A percentile compares a stretch with the other conserved stretches of the same genome.
These are phyloP conservation scores for Bovichtus diacanthus DNA, from an alignment of 2,797 vertebrate genomes.

Conservation along the genomic window DNA sequence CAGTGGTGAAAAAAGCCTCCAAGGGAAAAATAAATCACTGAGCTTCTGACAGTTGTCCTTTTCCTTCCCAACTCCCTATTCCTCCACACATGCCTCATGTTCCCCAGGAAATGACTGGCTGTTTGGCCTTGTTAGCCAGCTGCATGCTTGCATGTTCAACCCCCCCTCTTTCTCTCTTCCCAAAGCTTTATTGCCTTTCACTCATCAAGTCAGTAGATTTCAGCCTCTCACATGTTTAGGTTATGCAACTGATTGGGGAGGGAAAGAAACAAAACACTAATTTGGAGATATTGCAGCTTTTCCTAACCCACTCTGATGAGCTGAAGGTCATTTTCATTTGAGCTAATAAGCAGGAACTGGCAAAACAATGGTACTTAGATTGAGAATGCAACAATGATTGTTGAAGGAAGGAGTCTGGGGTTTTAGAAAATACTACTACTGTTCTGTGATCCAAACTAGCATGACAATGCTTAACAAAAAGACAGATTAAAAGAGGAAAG, in stretches of 20 bases:
- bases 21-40: slow-evolving; percentile 84
- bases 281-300: slow-evolving; percentile 52
- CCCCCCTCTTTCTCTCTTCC: slow-evolving; percentile 43
- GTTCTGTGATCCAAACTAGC: slow-evolving; percentile 34
- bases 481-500: slow-evolving; percentile 31
- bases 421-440: slow-evolving; percentile 24
- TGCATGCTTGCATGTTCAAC: slow-evolving; percentile 74
- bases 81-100: slow-evolving; percentile 78
- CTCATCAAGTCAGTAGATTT: slow-evolving; percentile 57
- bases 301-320: slow-evolving; percentile 31
- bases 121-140: slow-evolving; percentile 85
- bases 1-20: slow-evolving; percentile 81
- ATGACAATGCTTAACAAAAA: slow-evolving; percentile 20
- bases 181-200: slow-evolving; percentile 61
- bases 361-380: slow-evolving; percentile 44
- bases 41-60: slow-evolving; percentile 83
- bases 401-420: slow-evolving; percentile 27
- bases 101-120: slow-evolving; percentile 81
- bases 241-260: slow-evolving; percentile 58
- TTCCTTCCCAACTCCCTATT: slow-evolving; percentile 81
- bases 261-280: slow-evolving; percentile 50
- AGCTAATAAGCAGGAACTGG: slow-evolving; percentile 49
- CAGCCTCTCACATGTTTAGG: slow-evolving; percentile 57
- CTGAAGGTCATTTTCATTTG: slow-evolving; percentile 51
- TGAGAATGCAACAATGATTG: slow-evolving; percentile 33